Evolutionary conservation across 2,797 vertebrate species (phyloP).

Genomic region (Thamnophis elegans): DNA sequence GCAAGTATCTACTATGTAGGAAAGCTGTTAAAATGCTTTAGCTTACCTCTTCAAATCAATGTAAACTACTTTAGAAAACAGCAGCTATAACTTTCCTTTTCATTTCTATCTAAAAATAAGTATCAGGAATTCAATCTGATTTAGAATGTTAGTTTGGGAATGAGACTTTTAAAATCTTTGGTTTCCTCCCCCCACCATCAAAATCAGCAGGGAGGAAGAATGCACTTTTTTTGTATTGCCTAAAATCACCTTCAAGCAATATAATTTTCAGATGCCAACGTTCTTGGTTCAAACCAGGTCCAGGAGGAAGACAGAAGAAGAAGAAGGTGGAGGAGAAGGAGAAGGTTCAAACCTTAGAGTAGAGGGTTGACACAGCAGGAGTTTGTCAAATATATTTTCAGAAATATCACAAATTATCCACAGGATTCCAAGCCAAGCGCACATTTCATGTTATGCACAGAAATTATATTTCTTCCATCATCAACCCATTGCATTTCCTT

Average conservation of each 20-base stretch:
- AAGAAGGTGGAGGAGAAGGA: too few relatives aligned
- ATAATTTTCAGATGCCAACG: not conserved
- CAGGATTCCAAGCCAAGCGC: not conserved
- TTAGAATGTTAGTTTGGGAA: not conserved
- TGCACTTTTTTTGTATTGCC: not conserved
- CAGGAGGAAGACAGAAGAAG: too few relatives aligned
- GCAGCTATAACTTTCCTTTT: not conserved
- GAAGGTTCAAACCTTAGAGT: not conserved
- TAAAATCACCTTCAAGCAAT: not conserved
- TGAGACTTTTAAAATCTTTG: not conserved
- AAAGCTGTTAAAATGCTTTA: not conserved
- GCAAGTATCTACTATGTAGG: not conserved
- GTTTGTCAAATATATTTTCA: not conserved
- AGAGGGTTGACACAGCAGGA: too few relatives aligned
- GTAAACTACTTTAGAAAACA: not conserved
- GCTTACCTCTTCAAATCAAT: not conserved
- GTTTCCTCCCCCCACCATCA: not conserved
- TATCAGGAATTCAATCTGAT: not conserved
- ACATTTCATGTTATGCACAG: not conserved
- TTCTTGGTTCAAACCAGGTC: not conserved
- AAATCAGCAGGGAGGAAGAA: not conserved
- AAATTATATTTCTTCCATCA: not conserved
- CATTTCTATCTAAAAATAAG: not conserved
- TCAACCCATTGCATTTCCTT: not conserved
- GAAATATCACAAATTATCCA: not conserved